Conservation (phyloP, 2,888 invertebrate species). For the Auanema freiburgensis region DNA sequence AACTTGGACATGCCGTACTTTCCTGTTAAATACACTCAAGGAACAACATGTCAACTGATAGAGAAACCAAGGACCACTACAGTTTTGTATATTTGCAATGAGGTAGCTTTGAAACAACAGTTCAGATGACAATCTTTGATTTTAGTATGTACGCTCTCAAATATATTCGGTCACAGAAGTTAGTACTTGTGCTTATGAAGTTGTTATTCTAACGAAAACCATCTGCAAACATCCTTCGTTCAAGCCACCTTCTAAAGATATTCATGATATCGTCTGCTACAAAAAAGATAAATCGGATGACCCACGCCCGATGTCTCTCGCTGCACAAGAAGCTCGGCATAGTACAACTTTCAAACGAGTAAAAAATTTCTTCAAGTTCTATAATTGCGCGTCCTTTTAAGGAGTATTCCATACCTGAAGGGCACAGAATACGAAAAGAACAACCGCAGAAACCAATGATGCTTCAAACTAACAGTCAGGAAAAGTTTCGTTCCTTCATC, state of each 20-base stretch:
- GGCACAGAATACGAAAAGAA: too few species aligned
- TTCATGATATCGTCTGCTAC: slow-evolving; percentile 53
- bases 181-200: slow-evolving; percentile 85
- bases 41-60: slow-evolving; percentile 88
- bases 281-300: slow-evolving; percentile 57
- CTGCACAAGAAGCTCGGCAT: slow-evolving; percentile 30
- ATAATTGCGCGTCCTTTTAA: too few species aligned
- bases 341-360: slow-evolving; percentile 32
- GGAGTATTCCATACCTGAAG: too few species aligned
- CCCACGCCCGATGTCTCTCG: slow-evolving; percentile 58
- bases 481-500: too few species aligned
- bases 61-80: slow-evolving; percentile 66
- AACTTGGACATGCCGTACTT: slow-evolving; percentile 85
- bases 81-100: slow-evolving; percentile 57
- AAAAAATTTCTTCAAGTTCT: not conserved
- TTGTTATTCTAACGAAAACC: slow-evolving; percentile 81
- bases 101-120: slow-evolving; percentile 69
- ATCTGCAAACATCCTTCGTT: slow-evolving; percentile 86
- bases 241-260: slow-evolving; percentile 48
- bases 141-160: slow-evolving; percentile 1
- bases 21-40: slow-evolving; percentile 78
- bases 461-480: too few species aligned
- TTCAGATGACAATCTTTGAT: too few species aligned
- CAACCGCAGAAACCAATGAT: too few species aligned
- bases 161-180: not conserved